Base-by-base conservation (phyloP, 2,797 vertebrate species). In the Sebastes trivittatus region DNA sequence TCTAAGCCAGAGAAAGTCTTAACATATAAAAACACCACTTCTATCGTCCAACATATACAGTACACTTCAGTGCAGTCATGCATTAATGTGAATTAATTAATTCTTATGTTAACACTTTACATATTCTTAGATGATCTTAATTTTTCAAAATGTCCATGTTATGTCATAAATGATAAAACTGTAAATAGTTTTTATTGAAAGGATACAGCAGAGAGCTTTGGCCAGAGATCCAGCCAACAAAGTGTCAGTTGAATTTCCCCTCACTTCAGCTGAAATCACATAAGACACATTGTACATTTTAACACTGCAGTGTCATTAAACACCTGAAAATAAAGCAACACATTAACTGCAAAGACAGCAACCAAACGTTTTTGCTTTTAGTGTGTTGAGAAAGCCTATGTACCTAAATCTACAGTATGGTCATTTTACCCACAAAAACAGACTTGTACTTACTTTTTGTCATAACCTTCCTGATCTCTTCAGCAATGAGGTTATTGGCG, bases 171-270 rank as follows among this genome's bases (percentile, higher is more conserved):
- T 42, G 11, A 6, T 32, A 13, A 30, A 81, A 38, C 9, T 64
- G 20, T 20, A 6, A n/a, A 29, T 25, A 2, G 13, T 64, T 22
- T 22, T 61, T 23, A 52, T 14, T 61, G 27, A 86, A 96, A 98
- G 98, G 98, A 99, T 99, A 99, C 98, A 99, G 88, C 98, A 99
- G 7, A 99, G 97, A 14, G 97, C 98, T 96, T 98, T 99, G 81
- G 98, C 96, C 3, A 99, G 96, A 2, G 98, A 97, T 72, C 98
- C 98, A 2, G 98, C 98, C 89, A 99, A 78, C 69, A 98, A 78
- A 2, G 98, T 98, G 73, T 99, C 98, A 0, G 97, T 99, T 30
- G 97, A 97, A 59, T 97, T 96, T 38, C 97, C 97, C 38, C 87
- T 97, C 81, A 99, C 93, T 87, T 98, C 97, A 88, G 96, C 98